These are phyloP conservation scores for Oscheius onirici DNA, from an alignment of 2,888 invertebrate genomes.

Conservation along the genomic window DNA sequence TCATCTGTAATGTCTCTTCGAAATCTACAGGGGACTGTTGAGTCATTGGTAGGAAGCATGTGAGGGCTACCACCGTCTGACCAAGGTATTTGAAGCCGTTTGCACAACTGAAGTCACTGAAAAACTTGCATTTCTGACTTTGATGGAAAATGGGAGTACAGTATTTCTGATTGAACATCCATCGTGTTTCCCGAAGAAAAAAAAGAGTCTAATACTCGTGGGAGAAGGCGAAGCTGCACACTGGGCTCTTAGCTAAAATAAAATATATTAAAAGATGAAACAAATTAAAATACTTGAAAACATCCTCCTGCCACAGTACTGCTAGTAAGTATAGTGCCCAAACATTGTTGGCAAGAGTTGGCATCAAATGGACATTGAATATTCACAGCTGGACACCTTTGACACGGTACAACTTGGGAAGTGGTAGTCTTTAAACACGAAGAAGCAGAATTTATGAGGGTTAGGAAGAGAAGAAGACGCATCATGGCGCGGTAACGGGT, in stretches of 20 bases:
- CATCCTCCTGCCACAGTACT: neutral
- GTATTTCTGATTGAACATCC: neutral
- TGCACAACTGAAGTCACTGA: neutral
- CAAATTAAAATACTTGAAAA: neutral
- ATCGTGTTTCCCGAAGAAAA: neutral
- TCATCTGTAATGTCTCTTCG: neutral
- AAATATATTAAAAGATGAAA: neutral
- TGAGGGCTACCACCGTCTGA: neutral
- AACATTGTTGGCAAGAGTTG: neutral
- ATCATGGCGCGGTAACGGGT: neutral
- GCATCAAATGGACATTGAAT: neutral
- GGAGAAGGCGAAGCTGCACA: neutral
- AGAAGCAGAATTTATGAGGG: neutral
- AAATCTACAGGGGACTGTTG: neutral
- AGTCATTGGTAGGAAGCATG: neutral
- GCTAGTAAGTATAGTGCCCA: neutral
- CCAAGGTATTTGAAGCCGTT: neutral
- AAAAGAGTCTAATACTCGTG: neutral
- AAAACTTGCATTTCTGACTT: neutral
- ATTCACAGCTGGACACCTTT: neutral
- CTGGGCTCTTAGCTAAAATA: neutral
- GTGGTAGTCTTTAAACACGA: neutral
- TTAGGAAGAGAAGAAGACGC: neutral
- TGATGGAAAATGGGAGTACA: neutral
- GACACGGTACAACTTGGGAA: neutral